Evolutionary conservation across 2,888 invertebrate genomes (phyloP), one percentile per base, ranked within the genome.

Genomic region (Pecten maximus): DNA sequence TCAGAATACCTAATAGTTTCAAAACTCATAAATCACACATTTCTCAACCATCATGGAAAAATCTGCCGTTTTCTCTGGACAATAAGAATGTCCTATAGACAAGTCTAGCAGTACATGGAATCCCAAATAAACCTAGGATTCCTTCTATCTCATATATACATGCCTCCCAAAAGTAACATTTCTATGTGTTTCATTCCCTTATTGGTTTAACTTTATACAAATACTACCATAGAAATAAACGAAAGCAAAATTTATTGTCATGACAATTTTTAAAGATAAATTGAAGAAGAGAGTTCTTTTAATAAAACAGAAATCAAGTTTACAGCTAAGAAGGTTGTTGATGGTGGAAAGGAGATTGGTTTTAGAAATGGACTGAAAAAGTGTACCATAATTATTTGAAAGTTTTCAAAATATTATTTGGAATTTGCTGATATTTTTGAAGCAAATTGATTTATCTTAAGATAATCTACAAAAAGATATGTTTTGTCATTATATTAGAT

Each of bases 1-100:
- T 12, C 28, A 35, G 23, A 23, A 74, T 35, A 28, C 74, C 35
- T 74, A 54, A n/a, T 35, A 74, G 74, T 74, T 74, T 74, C 35
- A 35, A 74, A 74, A 74, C 35, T 4, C 74, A 74, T 74, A 35
- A 74, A 28, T 74, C 10, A 74, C 74, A 74, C 74, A 74, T 74
- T 74, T 74, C 74, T 74, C 4, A 74, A 74, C 74, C 35, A 74
- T 28, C 74, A 74, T 12, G 35, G 74, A 74, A 74, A 74, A 74
- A 74, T 28, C 74, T 35, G 35, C 10, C 15, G 35, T 74, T 74
- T 74, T 74, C 74, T 10, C 35, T 6, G 10, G 35, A 74, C 74
- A 74, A 74, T 74, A 74, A 74, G 35, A 74, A 74, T 74, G 35
- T 74, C 35, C 74, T 74, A 35, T 74, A 74, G 74, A 74, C 74